Evolutionary conservation across 2,888 invertebrate genomes (phyloP).

Genomic region (Myopa tessellatipennis): DNA sequence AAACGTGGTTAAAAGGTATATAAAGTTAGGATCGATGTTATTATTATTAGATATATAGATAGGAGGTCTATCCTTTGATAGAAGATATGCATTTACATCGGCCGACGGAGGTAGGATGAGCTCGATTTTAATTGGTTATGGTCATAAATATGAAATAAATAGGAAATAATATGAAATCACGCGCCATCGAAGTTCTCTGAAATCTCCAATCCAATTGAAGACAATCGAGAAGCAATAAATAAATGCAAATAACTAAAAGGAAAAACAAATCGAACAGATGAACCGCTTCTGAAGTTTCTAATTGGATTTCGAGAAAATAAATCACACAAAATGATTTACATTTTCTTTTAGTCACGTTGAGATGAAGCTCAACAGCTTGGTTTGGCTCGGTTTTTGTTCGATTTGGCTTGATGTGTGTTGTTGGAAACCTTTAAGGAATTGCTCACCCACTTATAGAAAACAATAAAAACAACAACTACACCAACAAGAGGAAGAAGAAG

Average conservation of each 20-base stretch:
- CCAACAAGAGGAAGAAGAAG: background rate
- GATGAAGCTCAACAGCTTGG: background rate
- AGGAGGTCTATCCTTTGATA: too few relatives aligned
- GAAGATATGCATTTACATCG: too few relatives aligned
- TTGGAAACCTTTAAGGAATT: background rate
- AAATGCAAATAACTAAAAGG: conserved; percentile 10
- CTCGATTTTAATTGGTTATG: too few relatives aligned
- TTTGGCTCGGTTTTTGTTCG: background rate
- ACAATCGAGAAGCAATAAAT: conserved; percentile 22
- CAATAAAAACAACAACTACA: background rate
- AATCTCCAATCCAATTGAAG: background rate
- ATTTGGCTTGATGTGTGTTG: background rate
- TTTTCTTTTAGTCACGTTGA: conserved; percentile 17
- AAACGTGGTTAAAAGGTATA: too few relatives aligned
- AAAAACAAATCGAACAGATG: background rate
- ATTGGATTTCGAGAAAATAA: conserved; percentile 30
- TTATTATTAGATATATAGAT: too few relatives aligned
- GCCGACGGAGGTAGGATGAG: too few relatives aligned
- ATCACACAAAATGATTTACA: conserved; percentile 26
- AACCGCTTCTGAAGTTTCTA: conserved; percentile 32
- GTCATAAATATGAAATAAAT: too few relatives aligned
- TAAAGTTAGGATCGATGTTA: too few relatives aligned
- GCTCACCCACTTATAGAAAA: conserved; percentile 25
- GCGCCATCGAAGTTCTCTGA: background rate
- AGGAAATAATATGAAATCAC: background rate